These are phyloP conservation scores for Cynopterus brachyotis DNA, from an alignment of 2,113 vertebrate species.

Conservation along the genomic window DNA sequence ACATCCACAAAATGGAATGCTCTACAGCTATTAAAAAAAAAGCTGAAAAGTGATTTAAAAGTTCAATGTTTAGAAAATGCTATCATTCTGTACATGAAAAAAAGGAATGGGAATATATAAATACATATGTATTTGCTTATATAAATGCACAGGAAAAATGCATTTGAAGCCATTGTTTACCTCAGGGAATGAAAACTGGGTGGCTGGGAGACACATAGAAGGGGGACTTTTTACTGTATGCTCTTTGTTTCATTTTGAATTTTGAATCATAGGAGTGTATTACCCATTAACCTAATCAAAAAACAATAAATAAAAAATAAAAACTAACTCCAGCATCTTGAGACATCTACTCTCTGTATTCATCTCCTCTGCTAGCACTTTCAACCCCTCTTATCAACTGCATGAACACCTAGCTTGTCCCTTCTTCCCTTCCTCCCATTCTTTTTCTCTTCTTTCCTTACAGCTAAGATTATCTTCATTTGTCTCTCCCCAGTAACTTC, in stretches of 20 bases:
- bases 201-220: not conserved
- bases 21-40: not conserved
- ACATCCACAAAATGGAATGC: not conserved
- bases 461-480: not conserved
- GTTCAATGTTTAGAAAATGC: not conserved
- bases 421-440: not conserved
- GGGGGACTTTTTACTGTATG: not conserved
- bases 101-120: not conserved
- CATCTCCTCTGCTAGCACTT: not conserved
- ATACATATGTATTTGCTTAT: not conserved
- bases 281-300: not conserved
- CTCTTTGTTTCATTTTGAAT: not conserved
- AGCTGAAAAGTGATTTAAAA: too few species aligned
- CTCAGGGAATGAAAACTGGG: not conserved
- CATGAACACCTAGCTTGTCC: not conserved
- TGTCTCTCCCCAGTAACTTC: not conserved
- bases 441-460: not conserved
- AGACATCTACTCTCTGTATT: not conserved
- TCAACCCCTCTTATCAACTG: not conserved
- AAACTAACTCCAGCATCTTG: not conserved
- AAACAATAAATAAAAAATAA: not conserved
- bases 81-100: not conserved
- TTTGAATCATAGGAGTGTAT: not conserved
- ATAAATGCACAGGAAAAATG: not conserved
- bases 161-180: not conserved